Conservation (phyloP, 2,888 invertebrate species). For the Mesorhabditis spiculigera region DNA sequence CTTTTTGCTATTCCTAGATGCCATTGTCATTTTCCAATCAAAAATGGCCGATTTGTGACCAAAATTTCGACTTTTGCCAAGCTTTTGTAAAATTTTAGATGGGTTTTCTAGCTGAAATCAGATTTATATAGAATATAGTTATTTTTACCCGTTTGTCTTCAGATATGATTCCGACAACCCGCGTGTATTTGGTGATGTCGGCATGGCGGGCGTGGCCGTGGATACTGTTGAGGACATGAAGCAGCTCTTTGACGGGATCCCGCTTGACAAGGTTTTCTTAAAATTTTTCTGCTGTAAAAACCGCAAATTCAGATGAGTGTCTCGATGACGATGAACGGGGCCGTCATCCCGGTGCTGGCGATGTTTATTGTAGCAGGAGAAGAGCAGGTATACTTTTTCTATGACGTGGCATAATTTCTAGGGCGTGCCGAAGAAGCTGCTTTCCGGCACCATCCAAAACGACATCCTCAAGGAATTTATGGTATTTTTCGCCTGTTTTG, state of each 20-base stretch:
- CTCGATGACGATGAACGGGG: conserved; percentile 70
- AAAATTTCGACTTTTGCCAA: too few species aligned
- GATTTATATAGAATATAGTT: neutral
- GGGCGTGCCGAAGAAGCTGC: conserved; percentile 63
- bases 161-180: conserved; percentile 68
- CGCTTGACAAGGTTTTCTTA: conserved; percentile 58
- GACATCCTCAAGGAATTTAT: conserved; percentile 69
- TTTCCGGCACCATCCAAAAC: conserved; percentile 68
- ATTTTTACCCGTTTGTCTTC: conserved; percentile 18
- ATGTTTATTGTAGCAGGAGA: conserved; percentile 67
- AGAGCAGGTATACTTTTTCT: conserved; percentile 62
- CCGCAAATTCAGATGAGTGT: conserved; percentile 66
- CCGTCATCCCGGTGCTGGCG: conserved; percentile 65
- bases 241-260: conserved; percentile 29
- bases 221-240: conserved; percentile 68
- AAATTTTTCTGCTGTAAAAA: conserved; percentile 63
- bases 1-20: neutral
- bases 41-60: too few species aligned
- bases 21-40: neutral
- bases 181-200: conserved; percentile 67
- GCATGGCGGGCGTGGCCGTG: conserved; percentile 70
- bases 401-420: conserved; percentile 33
- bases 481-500: conserved; percentile 58
- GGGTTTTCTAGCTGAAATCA: too few species aligned
- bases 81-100: too few species aligned